phyloP scores from a whole-genome alignment of 2,113 vertebrate genomes.

The Chiloscyllium plagiosum region DNA sequence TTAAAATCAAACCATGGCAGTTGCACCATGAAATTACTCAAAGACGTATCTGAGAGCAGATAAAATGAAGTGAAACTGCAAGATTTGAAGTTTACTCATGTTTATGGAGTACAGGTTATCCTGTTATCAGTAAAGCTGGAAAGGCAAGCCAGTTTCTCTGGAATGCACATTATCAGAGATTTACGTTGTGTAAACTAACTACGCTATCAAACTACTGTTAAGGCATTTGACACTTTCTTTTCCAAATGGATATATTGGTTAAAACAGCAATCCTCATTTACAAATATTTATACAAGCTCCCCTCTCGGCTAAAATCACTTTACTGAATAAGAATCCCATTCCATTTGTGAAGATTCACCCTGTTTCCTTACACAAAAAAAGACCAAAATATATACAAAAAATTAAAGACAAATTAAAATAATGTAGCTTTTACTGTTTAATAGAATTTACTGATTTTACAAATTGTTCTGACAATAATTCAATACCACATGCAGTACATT shows the following conservation, averaged over 20 bases:
- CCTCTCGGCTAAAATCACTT: neutral
- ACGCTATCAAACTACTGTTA: neutral
- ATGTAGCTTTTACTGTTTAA: neutral
- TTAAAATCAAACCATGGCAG: neutral
- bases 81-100: neutral
- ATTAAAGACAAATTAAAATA: neutral
- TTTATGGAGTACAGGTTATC: neutral
- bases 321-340: conserved; percentile 14
- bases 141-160: neutral
- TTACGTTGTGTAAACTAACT: neutral
- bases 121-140: neutral
- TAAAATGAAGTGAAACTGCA: neutral
- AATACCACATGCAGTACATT: neutral
- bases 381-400: neutral
- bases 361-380: neutral
- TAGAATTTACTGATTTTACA: neutral
- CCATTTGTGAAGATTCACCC: neutral
- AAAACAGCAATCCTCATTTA: neutral
- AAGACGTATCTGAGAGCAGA: neutral
- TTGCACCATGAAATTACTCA: neutral
- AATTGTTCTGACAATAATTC: neutral
- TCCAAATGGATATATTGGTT: neutral
- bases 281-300: conserved; percentile 1
- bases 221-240: neutral
- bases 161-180: neutral